These are phyloP conservation scores for Limnephilus lunatus DNA, from an alignment of 2,888 invertebrate genomes.

Conservation along the genomic window DNA sequence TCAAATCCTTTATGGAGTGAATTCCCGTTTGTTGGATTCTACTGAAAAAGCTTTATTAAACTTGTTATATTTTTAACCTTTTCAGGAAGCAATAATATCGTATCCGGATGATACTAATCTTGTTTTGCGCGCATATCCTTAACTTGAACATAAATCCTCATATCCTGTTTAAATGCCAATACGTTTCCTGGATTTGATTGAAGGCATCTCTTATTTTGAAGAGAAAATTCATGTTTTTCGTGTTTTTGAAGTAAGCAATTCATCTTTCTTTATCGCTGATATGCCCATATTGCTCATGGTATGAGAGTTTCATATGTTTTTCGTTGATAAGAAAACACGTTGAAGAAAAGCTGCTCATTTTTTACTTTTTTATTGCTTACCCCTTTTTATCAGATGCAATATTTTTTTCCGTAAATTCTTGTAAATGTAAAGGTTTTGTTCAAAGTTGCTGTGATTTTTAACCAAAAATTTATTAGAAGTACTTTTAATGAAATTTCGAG, in stretches of 20 bases:
- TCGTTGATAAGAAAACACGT: background rate
- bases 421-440: too few species aligned
- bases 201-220: background rate
- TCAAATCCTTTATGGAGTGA: background rate
- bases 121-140: background rate
- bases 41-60: background rate
- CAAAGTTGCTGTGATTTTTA: too few species aligned
- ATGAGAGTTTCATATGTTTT: background rate
- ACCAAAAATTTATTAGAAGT: too few species aligned
- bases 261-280: background rate
- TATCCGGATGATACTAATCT: background rate
- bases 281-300: background rate
- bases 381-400: too few species aligned
- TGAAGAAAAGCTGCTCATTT: background rate
- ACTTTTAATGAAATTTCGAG: too few species aligned
- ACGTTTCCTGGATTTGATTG: background rate
- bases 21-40: background rate
- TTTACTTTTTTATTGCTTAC: background rate
- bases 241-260: background rate
- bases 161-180: background rate
- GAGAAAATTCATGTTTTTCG: background rate
- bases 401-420: too few species aligned
- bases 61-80: background rate
- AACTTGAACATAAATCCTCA: background rate
- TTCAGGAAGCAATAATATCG: background rate